Conservation (phyloP, 2,113 vertebrate species). For the Perccottus glenii region DNA sequence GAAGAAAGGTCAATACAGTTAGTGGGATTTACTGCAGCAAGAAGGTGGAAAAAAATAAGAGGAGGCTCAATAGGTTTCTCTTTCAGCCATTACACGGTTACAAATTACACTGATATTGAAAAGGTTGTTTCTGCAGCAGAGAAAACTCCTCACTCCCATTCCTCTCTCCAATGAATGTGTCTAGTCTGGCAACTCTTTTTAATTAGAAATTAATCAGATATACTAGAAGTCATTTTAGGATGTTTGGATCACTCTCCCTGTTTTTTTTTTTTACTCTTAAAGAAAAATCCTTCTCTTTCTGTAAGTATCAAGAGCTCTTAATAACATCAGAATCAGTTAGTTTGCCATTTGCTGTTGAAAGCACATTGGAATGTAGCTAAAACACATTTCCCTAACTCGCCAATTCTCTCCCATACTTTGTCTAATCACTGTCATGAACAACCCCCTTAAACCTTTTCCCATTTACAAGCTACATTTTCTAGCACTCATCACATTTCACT, state of each 20-base stretch:
- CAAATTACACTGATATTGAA: slow-evolving; percentile 13
- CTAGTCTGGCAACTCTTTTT: background rate
- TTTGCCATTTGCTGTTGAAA: background rate
- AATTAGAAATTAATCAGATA: no score
- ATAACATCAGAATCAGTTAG: background rate
- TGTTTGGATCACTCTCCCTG: no score
- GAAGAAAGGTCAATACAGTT: slow-evolving; percentile 58
- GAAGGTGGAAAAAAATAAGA: slow-evolving; percentile 16
- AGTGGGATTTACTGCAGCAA: slow-evolving; percentile 44
- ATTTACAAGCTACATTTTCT: no score
- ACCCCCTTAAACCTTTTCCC: no score
- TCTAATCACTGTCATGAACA: no score
- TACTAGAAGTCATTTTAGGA: no score
- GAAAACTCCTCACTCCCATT: background rate
- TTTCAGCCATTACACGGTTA: background rate
- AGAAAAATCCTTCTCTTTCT: background rate
- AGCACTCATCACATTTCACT: no score
- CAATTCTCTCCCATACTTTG: no score
- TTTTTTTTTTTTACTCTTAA: no score
- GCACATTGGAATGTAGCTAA: background rate
- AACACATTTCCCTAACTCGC: no score
- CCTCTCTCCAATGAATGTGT: background rate
- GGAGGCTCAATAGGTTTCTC: slow-evolving; percentile 9
- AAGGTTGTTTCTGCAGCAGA: background rate
- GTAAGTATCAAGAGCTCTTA: background rate